Conservation (phyloP, 2,888 invertebrate genomes). For the Polia nebulosa region DNA sequence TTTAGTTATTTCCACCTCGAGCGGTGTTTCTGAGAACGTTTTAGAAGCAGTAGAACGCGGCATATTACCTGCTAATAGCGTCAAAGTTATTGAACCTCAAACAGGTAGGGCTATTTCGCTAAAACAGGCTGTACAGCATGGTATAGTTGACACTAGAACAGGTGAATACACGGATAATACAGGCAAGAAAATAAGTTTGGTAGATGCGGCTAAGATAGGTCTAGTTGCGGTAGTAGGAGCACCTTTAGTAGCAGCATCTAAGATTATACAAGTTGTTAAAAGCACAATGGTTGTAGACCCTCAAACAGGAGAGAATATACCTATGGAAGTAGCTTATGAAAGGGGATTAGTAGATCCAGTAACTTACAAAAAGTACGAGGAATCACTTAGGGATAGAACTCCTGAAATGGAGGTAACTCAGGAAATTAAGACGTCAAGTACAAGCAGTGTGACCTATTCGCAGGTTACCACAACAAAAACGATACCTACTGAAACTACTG, state of each 20-base stretch:
- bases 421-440: constrained; percentile 68
- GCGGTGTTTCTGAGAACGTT: constrained; percentile 93
- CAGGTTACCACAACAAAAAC: constrained; percentile 70
- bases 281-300: constrained; percentile 94
- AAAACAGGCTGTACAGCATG: constrained; percentile 94
- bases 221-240: constrained; percentile 94
- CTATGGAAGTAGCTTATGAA: constrained; percentile 95
- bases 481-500: constrained; percentile 76
- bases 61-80: constrained; percentile 92
- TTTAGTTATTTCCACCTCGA: constrained; percentile 93
- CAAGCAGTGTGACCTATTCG: constrained; percentile 70
- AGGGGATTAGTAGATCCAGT: constrained; percentile 93
- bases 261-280: constrained; percentile 92
- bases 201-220: constrained; percentile 95
- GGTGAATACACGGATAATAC: constrained; percentile 93
- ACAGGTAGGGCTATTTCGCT: constrained; percentile 93
- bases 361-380: constrained; percentile 89
- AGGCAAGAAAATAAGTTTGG: constrained; percentile 92
- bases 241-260: constrained; percentile 93
- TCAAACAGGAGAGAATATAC: constrained; percentile 94
- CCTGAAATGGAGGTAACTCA: constrained; percentile 74
- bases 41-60: constrained; percentile 95
- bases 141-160: constrained; percentile 93
- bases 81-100: constrained; percentile 93
- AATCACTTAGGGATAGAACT: constrained; percentile 82